phyloP scores from a whole-genome alignment of 2,113 vertebrate species.

The Taurulus bubalis region DNA sequence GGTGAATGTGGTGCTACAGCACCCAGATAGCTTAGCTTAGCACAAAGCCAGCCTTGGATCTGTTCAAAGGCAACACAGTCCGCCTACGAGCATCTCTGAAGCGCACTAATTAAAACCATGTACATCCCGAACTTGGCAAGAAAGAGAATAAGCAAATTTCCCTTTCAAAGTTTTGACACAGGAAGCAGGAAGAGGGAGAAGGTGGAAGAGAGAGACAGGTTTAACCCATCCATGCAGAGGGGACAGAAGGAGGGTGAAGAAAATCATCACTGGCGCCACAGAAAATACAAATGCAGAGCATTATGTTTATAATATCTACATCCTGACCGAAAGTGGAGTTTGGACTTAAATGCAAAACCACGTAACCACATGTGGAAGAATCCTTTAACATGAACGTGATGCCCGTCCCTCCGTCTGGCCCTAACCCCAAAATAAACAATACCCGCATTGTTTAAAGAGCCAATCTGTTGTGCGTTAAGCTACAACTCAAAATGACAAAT shows the following conservation, averaged over 20 bases:
- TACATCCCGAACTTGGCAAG: background rate
- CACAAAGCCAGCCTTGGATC: background rate
- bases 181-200: background rate
- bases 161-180: background rate
- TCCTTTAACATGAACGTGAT: constrained; percentile 1
- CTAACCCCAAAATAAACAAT: constrained; percentile 12
- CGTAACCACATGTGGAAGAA: constrained; percentile 9
- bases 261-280: constrained; percentile 35
- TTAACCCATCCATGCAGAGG: constrained; percentile 7
- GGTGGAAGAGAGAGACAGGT: background rate
- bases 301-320: background rate
- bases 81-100: background rate
- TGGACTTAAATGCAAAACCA: constrained; percentile 6
- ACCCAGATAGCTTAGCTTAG: background rate
- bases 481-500: constrained; percentile 13
- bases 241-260: constrained; percentile 8
- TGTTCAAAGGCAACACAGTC: background rate
- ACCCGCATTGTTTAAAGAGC: background rate
- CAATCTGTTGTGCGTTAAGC: background rate
- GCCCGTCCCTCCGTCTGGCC: constrained; percentile 2
- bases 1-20: background rate
- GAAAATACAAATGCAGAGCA: background rate
- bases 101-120: background rate
- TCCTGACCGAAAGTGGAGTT: constrained; percentile 10
- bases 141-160: background rate